A percentile compares a stretch with the other conserved stretches of the same genome.
Conservation (phyloP, 2,113 vertebrate species). For the Salvelinus alpinus region DNA sequence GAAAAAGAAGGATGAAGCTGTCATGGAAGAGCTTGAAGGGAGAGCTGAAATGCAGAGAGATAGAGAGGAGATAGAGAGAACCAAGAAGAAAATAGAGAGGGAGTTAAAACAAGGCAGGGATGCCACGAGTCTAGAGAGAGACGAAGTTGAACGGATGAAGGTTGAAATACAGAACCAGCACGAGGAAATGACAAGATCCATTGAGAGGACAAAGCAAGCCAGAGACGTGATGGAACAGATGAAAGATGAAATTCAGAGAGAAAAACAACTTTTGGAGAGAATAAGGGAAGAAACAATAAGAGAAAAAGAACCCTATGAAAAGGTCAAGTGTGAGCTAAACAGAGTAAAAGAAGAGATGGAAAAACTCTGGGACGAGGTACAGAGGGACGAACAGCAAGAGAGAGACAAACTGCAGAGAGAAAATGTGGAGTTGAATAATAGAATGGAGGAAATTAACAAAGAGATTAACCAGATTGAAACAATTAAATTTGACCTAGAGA, state of each 20-base stretch:
- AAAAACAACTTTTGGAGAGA: neutral
- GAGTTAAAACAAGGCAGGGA: slow-evolving; percentile 12
- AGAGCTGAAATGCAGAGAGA: neutral
- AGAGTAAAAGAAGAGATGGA: slow-evolving; percentile 40
- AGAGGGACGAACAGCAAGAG: slow-evolving; percentile 17
- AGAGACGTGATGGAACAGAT: slow-evolving; percentile 3
- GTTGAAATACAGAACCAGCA: slow-evolving; percentile 4
- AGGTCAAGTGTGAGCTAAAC: slow-evolving; percentile 31
- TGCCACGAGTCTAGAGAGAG: neutral
- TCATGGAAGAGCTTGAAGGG: slow-evolving; percentile 5
- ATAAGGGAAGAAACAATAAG: neutral
- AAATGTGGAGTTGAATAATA: neutral
- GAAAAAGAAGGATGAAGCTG: neutral
- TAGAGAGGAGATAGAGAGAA: slow-evolving; percentile 3
- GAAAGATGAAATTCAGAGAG: neutral
- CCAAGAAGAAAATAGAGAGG: neutral
- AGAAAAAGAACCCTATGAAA: slow-evolving; percentile 11
- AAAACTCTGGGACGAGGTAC: slow-evolving; percentile 36
- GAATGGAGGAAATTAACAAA: neutral
- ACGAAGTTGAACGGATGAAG: neutral
- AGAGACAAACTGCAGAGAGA: slow-evolving; percentile 12
- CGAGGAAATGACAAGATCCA: neutral
- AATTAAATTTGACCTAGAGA: slow-evolving; percentile 2
- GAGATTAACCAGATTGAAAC: neutral
- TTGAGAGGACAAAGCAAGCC: neutral